Evolutionary conservation across 1,140 invertebrate species (phyloP).

Genomic region (Holcopasites calliopsidis): DNA sequence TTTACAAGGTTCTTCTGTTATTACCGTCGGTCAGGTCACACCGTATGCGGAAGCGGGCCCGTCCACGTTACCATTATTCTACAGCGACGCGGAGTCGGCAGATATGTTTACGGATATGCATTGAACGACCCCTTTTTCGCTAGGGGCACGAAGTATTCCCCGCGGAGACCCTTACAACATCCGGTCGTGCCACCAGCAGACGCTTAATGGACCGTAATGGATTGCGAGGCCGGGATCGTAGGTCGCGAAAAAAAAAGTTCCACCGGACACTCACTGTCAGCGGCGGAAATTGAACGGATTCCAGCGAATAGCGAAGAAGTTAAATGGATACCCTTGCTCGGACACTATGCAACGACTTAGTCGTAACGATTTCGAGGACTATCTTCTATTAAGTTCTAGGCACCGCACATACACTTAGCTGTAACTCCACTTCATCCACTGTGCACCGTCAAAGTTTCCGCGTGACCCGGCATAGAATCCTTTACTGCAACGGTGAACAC

Average conservation of each 20-base stretch:
- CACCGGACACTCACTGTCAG: background rate
- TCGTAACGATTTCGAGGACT: slow-evolving; percentile 37
- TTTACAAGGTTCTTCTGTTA: background rate
- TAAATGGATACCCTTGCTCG: background rate
- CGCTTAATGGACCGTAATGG: slow-evolving; percentile 10
- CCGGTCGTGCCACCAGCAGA: background rate
- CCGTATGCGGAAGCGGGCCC: background rate
- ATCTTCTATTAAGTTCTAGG: slow-evolving; percentile 16
- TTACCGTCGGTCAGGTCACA: background rate
- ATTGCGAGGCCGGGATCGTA: background rate
- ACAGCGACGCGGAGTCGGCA: slow-evolving; percentile 6
- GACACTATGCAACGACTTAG: background rate
- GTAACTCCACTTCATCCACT: slow-evolving; percentile 6
- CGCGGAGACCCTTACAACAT: background rate
- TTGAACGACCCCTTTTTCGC: background rate
- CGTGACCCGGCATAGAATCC: background rate
- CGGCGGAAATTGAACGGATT: slow-evolving; percentile 6
- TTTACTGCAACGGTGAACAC: background rate
- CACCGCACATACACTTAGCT: slow-evolving; percentile 34
- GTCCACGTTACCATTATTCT: too few species aligned
- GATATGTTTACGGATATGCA: slow-evolving; percentile 19
- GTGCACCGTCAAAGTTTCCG: background rate
- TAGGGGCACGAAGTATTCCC: too few species aligned
- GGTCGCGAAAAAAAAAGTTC: background rate
- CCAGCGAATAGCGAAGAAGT: background rate